Percentiles rank a stretch among this genome's conserved stretches.
phyloP scores from a whole-genome alignment of 2,888 invertebrate genomes.

The Morpho achilles region DNA sequence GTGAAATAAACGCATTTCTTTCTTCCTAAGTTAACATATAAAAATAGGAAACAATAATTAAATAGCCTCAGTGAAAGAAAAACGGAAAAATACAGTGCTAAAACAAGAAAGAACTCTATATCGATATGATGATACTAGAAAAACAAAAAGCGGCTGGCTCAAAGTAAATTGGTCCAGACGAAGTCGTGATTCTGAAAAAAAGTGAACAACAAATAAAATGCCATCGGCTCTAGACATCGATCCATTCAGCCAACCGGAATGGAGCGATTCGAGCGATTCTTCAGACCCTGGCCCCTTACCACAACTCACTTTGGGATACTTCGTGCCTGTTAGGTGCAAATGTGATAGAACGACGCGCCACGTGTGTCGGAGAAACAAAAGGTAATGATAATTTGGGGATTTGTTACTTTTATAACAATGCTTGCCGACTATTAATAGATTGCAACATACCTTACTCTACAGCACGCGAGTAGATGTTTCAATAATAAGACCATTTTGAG shows the following conservation, averaged over 20 bases:
- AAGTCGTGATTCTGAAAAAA: not conserved
- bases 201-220: slow-evolving; percentile 37
- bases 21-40: no score
- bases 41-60: no score
- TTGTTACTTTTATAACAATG: no score
- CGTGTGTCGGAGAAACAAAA: slow-evolving; percentile 71
- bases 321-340: slow-evolving; percentile 77
- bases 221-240: slow-evolving; percentile 60
- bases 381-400: slow-evolving; percentile 39
- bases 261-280: slow-evolving; percentile 71
- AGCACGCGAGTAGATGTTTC: no score
- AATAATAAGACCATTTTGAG: no score
- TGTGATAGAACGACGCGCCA: slow-evolving; percentile 61
- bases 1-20: no score
- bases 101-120: not conserved
- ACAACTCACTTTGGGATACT: slow-evolving; percentile 75
- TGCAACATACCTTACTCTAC: no score
- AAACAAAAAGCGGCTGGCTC: not conserved
- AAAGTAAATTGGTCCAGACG: no score
- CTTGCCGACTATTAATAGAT: no score
- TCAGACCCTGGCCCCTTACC: slow-evolving; percentile 64
- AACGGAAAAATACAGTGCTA: no score
- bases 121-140: not conserved
- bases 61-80: no score
- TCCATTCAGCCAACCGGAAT: slow-evolving; percentile 69